phyloP scores from a whole-genome alignment of 2,888 invertebrate species.

The Anagyrus pseudococci region DNA sequence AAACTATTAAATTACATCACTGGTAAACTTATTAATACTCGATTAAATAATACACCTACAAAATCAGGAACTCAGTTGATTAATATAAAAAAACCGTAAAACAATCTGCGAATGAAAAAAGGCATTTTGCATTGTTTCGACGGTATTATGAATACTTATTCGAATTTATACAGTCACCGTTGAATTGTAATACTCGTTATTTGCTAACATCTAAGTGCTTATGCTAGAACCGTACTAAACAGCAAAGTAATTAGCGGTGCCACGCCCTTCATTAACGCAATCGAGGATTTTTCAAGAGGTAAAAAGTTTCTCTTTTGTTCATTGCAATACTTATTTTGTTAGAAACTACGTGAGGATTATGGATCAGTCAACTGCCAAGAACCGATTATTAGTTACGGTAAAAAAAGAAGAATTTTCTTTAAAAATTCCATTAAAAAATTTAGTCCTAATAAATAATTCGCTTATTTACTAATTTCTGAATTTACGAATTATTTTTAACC shows the following conservation, averaged over 20 bases:
- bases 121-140: background rate
- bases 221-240: conserved; percentile 1
- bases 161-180: background rate
- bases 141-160: background rate
- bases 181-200: background rate
- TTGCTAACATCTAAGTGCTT: background rate
- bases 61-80: background rate
- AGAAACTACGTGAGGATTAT: background rate
- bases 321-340: background rate
- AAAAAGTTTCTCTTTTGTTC: too few species aligned
- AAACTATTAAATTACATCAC: background rate
- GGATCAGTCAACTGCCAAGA: background rate
- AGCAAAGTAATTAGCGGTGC: conserved; percentile 12
- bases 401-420: background rate
- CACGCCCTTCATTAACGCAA: background rate
- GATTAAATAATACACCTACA: background rate
- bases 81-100: too few species aligned
- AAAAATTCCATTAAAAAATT: background rate
- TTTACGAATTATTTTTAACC: background rate
- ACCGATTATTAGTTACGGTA: background rate
- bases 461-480: background rate
- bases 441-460: too few species aligned
- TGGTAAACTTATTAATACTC: background rate
- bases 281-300: background rate
- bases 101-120: background rate